Evolutionary conservation across 2,888 invertebrate species (phyloP), one percentile per base, ranked within the genome.

Genomic region (Ramazzottius varieornatus): DNA sequence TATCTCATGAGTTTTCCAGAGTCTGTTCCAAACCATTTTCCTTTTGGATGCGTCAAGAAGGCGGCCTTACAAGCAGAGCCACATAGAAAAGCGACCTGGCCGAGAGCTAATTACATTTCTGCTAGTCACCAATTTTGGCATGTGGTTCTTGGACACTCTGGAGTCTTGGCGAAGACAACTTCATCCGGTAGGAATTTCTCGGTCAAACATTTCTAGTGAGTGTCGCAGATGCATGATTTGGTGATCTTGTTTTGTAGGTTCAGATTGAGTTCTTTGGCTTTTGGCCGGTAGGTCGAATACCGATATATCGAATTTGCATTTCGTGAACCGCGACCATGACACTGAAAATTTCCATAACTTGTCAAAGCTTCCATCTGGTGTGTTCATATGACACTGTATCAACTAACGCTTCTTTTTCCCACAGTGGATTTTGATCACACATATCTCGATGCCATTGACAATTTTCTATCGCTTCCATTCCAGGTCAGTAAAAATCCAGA

Each of bases 401-500:
- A 40, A 40, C 20, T 8, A 8, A 40, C 8, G 40, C 20, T 8
- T 54, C 24, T 54, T 29, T 29, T 16, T 54, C 24, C 8, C 29
- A 8, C 54, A 54, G 34, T 92, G 91, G 91, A 89, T 90, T 20
- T 89, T 92, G 67, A 90, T 92, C 68, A 90, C 88, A 0, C 90
- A 92, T 73, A 88, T 92, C 1, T 88, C 88, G 1, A 89, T 90
- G 85, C 92, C 92, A 0, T 77, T 90, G 64, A 89, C 90, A 1
- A 91, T 92, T 68, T 92, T 92, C 78, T 92, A 90, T 78, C 82
- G 91, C 67, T 92, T 92, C 77, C 92, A 92, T 75, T 90, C 90
- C 8, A 54, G 54, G 54, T 54, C 8, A 8, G 8, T 54, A 8
- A 4, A 29, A 8, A 8, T 29, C 4, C 54, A n/a, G 13, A 4